Conservation (phyloP, 2,888 invertebrate genomes). For the Tupiocoris notatus region DNA sequence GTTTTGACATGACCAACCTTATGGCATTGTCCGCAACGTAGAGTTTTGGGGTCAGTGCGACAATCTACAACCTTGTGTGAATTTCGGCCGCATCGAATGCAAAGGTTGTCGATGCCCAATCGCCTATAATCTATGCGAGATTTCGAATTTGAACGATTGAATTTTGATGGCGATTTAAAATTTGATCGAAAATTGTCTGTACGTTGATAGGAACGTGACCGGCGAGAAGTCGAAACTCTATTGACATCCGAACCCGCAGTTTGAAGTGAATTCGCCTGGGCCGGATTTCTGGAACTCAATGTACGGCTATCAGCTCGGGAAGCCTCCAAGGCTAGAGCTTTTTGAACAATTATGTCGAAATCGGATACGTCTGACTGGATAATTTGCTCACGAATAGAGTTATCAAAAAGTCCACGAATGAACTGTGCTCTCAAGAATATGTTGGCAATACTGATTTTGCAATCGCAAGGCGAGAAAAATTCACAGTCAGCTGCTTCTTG, state of each 20-base stretch:
- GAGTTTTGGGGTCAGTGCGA: background rate
- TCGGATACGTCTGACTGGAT: background rate
- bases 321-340: background rate
- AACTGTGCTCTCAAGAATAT: slow-evolving; percentile 23
- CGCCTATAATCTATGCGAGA: background rate
- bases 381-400: background rate
- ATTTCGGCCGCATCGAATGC: background rate
- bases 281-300: background rate
- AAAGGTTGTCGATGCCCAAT: background rate
- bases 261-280: background rate
- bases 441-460: slow-evolving; percentile 3
- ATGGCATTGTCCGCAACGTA: background rate
- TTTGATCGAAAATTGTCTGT: background rate
- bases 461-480: slow-evolving; percentile 14
- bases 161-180: background rate
- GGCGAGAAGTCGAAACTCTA: background rate
- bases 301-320: background rate
- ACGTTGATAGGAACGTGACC: background rate
- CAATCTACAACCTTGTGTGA: background rate
- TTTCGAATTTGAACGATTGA: background rate
- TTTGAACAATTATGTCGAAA: background rate
- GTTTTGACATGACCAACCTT: background rate
- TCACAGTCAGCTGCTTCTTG: background rate
- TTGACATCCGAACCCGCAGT: background rate
- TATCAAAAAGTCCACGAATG: background rate